Evolutionary conservation across 2,888 invertebrate species (phyloP).

Genomic region (Hydroisotoma schaefferi): DNA sequence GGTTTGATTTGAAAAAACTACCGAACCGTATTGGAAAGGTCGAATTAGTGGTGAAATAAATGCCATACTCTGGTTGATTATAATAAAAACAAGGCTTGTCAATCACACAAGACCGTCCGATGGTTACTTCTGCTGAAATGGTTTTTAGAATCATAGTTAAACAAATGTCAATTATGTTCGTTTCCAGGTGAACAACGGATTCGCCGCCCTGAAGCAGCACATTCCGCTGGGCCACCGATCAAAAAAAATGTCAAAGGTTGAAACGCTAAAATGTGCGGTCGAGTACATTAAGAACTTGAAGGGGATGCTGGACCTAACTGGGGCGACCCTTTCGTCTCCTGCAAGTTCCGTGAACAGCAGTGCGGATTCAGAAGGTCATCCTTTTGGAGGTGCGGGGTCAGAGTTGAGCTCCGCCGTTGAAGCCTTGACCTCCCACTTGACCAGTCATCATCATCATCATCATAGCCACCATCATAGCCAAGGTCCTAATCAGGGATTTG

Average conservation of each 20-base stretch:
- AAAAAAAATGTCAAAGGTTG: conserved; percentile 82
- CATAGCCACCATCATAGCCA: conserved; percentile 21
- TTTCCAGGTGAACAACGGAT: conserved; percentile 83
- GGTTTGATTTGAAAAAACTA: no score
- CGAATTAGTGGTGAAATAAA: no score
- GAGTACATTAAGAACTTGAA: conserved; percentile 84
- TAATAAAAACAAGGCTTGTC: no score
- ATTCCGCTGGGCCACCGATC: conserved; percentile 67
- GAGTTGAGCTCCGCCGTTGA: background rate
- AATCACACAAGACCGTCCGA: no score
- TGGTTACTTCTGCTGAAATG: no score
- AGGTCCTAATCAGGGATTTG: conserved; percentile 20
- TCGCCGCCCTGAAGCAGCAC: conserved; percentile 83
- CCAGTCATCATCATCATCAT: conserved; percentile 32
- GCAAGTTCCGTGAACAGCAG: conserved; percentile 14
- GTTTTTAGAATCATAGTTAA: no score
- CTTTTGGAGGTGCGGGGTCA: conserved; percentile 19
- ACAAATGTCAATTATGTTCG: no score
- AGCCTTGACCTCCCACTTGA: conserved; percentile 15
- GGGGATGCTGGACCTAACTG: conserved; percentile 63
- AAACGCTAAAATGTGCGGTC: conserved; percentile 81
- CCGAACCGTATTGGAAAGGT: no score
- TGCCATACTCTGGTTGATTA: no score
- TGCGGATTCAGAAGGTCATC: conserved; percentile 10
- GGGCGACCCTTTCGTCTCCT: conserved; percentile 24